phyloP scores from a whole-genome alignment of 1,140 invertebrate genomes.

The Magallana angulata region DNA sequence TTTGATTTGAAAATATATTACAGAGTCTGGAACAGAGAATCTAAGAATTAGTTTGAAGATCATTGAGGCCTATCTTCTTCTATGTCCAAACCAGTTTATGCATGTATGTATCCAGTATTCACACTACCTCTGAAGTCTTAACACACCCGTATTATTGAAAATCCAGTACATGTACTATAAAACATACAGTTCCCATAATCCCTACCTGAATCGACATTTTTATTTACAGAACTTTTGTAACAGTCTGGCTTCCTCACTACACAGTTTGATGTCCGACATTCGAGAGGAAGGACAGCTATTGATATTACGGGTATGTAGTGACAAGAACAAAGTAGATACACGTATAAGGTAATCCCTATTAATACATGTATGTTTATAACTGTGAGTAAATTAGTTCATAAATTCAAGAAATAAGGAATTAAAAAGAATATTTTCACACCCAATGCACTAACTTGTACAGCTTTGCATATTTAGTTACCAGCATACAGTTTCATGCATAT shows the following conservation, averaged over 20 bases:
- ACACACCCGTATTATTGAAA: no score
- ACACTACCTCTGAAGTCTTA: constrained; percentile 81
- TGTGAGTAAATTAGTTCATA: no score
- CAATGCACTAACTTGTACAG: no score
- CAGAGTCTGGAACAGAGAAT: constrained; percentile 90
- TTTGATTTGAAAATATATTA: background rate
- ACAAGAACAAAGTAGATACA: background rate
- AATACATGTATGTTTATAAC: no score
- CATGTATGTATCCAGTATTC: constrained; percentile 79
- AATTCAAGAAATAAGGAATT: no score
- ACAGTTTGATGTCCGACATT: constrained; percentile 88
- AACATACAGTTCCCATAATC: no score
- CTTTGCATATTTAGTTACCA: no score
- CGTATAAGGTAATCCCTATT: no score
- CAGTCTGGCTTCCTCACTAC: constrained; percentile 85
- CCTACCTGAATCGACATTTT: background rate
- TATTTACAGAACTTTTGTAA: constrained; percentile 82
- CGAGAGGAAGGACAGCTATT: constrained; percentile 88
- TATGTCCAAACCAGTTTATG: constrained; percentile 89
- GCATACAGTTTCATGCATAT: no score
- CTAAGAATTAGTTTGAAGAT: constrained; percentile 88
- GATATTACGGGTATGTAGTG: constrained; percentile 83
- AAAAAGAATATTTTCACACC: no score
- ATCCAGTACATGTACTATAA: no score
- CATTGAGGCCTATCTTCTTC: constrained; percentile 90